Evolutionary conservation across 2,113 vertebrate species (phyloP).

Genomic region (Scytalopus superciliaris): DNA sequence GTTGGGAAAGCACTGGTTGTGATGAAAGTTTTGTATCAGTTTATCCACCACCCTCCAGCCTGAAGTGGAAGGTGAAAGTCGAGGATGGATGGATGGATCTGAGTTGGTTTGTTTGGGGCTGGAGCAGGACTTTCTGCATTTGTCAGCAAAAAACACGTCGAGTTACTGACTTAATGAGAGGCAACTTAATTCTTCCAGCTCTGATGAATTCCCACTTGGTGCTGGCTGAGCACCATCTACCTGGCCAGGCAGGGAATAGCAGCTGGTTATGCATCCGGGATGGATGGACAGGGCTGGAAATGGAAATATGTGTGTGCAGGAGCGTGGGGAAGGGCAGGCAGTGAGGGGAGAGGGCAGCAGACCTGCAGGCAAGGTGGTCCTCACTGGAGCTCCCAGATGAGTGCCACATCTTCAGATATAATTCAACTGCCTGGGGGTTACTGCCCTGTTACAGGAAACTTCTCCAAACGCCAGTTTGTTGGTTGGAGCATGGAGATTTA

Average conservation of each 20-base stretch:
- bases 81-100: neutral
- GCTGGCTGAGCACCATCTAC: conserved; percentile 65
- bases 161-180: neutral
- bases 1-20: neutral
- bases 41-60: neutral
- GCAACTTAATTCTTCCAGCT: neutral
- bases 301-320: neutral
- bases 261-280: neutral
- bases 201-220: neutral
- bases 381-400: neutral
- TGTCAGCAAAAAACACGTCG: neutral
- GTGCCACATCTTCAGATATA: neutral
- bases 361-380: neutral
- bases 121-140: neutral
- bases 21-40: neutral
- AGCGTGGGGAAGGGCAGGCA: neutral
- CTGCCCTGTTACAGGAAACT: neutral
- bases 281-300: neutral
- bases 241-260: conserved; percentile 60
- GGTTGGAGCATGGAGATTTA: neutral
- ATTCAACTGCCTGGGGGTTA: neutral
- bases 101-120: neutral
- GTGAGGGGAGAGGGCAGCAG: neutral
- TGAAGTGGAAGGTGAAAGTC: neutral
- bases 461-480: neutral